phyloP scores from a whole-genome alignment of 2,113 vertebrate species.

The Cynocephalus volans region DNA sequence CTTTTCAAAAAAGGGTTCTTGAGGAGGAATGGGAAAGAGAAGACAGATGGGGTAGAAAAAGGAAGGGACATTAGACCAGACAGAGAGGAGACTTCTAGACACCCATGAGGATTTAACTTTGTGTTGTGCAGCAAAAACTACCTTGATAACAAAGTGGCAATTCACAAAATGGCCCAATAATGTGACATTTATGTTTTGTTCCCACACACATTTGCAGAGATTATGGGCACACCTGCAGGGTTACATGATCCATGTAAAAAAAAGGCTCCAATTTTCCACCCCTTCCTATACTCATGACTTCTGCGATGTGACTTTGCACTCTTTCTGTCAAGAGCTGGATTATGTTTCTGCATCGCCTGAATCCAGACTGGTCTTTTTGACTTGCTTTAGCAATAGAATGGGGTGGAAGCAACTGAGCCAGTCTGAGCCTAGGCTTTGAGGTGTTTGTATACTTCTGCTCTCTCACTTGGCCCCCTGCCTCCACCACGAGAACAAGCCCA shows the following conservation, averaged over 20 bases:
- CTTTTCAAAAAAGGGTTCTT: neutral
- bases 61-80: neutral
- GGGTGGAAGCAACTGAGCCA: neutral
- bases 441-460: accelerated
- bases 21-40: neutral
- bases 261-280: accelerated
- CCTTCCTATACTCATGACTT: neutral
- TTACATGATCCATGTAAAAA: accelerated
- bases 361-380: accelerated
- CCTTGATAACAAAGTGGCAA: accelerated
- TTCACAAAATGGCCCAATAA: accelerated
- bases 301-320: neutral
- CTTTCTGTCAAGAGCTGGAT: neutral
- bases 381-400: neutral
- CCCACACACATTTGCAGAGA: accelerated
- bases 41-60: neutral
- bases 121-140: neutral
- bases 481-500: accelerated
- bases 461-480: neutral
- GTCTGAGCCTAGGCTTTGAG: neutral
- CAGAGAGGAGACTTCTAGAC: neutral
- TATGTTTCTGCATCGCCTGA: accelerated
- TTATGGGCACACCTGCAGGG: accelerated
- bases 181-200: neutral
- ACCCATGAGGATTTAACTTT: too few species aligned